Percentiles rank a stretch among this genome's conserved stretches.
These are phyloP conservation scores for Odontophorus gujanensis DNA, from an alignment of 2,113 vertebrate genomes.

Conservation along the genomic window DNA sequence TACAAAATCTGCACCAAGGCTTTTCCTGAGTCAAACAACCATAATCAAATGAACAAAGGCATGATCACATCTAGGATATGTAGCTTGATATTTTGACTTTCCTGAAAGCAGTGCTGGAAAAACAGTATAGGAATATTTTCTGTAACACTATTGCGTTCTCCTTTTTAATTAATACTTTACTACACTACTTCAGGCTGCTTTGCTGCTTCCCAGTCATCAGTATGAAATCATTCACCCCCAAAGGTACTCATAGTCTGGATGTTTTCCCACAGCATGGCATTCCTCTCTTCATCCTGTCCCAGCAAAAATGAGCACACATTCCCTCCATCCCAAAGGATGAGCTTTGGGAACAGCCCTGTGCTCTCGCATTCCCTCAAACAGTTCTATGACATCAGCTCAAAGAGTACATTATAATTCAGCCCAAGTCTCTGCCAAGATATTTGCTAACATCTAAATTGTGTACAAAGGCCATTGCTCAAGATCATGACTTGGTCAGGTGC, in stretches of 20 bases:
- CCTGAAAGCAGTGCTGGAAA: not conserved
- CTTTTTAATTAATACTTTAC: not conserved
- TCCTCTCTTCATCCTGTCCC: not conserved
- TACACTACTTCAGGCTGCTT: not conserved
- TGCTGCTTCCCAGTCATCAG: not conserved
- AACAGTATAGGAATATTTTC: not conserved
- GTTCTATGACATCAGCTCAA: not conserved
- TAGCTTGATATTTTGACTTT: not conserved
- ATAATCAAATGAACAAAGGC: not conserved
- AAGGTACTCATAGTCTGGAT: not conserved
- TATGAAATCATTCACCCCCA: not conserved
- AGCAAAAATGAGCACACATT: not conserved
- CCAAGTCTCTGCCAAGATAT: not conserved
- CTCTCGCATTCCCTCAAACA: rapidly evolving
- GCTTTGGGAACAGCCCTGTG: not conserved
- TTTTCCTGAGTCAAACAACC: not conserved
- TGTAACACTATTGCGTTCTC: not conserved
- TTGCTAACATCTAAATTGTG: not conserved
- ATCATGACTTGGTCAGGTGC: rapidly evolving
- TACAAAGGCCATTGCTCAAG: not conserved
- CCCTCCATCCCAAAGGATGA: not conserved
- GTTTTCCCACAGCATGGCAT: rapidly evolving
- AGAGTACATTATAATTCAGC: not conserved
- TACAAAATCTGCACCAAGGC: not conserved
- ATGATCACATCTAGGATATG: not conserved